phyloP scores from a whole-genome alignment of 2,888 invertebrate genomes.

The Petrolisthes cinctipes region DNA sequence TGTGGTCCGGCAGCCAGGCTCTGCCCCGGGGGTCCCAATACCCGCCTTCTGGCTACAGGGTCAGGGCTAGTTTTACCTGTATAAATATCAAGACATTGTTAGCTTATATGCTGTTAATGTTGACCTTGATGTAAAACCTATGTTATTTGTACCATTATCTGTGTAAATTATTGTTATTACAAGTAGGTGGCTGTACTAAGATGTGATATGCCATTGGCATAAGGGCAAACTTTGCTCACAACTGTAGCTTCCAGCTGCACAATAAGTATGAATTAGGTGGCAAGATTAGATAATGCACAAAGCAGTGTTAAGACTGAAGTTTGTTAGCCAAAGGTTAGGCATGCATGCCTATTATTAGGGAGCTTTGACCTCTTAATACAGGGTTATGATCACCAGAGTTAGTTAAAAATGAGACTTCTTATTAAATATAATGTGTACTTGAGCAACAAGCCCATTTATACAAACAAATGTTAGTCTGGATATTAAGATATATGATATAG shows the following conservation, averaged over 20 bases:
- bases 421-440: constrained; percentile 43
- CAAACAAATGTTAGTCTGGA: constrained; percentile 42
- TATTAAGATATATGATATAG: constrained; percentile 44
- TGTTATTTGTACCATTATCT: constrained; percentile 63
- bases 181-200: constrained; percentile 62
- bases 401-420: constrained; percentile 53
- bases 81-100: constrained; percentile 64
- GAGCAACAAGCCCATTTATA: constrained; percentile 39
- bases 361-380: constrained; percentile 57
- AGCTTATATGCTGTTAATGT: constrained; percentile 64
- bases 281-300: constrained; percentile 62
- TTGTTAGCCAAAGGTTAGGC: constrained; percentile 62
- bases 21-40: constrained; percentile 57
- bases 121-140: constrained; percentile 63
- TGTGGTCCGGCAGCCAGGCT: constrained; percentile 42
- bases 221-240: constrained; percentile 63
- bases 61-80: constrained; percentile 61
- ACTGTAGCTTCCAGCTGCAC: constrained; percentile 63
- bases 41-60: constrained; percentile 60
- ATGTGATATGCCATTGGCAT: constrained; percentile 63
- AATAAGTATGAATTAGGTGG: constrained; percentile 59
- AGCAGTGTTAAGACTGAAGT: constrained; percentile 60
- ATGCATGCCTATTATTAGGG: constrained; percentile 58
- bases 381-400: constrained; percentile 57
- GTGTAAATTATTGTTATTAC: constrained; percentile 63